Evolutionary conservation across 2,113 vertebrate species (phyloP), one percentile per base, ranked within the genome.

Genomic region (Gavia stellata): DNA sequence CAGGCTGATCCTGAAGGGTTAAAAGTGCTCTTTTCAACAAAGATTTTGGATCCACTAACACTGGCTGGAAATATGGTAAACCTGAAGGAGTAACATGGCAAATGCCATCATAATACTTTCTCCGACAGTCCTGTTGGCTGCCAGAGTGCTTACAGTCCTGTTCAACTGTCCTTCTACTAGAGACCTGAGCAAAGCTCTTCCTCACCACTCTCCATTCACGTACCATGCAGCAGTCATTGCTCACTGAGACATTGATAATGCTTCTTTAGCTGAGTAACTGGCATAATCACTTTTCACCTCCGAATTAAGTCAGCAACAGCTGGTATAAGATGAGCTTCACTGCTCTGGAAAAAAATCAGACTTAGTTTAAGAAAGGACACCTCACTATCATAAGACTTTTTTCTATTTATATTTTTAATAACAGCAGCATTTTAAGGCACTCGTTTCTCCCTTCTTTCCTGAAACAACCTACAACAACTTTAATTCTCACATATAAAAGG

Each of bases 361-460:
- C 10, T 50, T 33, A 19, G 7, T 44, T 65, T 55, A 44, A 95
- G 72, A 63, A 88, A 74, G 25, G 31, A 86, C 65, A 10, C 1
- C 6, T 74, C 7, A 36, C 55, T 67, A 59, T 3, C 1, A 0
- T 10, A 55, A 14, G 9, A 28, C 4, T 14, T 45, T 25, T 29
- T 80, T 62, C 15, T 49, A 21, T n/a, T 73, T 50, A 7, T 4
- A 18, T 21, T 65, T 66, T 74, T 50, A 50, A 10, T 38, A 63
- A 17, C 12, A 47, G 17, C 5, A 14, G 17, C 18, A 63, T 56
- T 85, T 88, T 52, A 67, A 44, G 19, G 18, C 9, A 3, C 3
- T 6, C 2, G 50, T 58, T 28, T 0, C 13, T 8, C 14, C 4
- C 6, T 21, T 44, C 17, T 49, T 44, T 59, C n/a, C 23, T n/a